Evolutionary conservation across 2,113 vertebrate genomes (phyloP).

Genomic region (Petromus typicus): DNA sequence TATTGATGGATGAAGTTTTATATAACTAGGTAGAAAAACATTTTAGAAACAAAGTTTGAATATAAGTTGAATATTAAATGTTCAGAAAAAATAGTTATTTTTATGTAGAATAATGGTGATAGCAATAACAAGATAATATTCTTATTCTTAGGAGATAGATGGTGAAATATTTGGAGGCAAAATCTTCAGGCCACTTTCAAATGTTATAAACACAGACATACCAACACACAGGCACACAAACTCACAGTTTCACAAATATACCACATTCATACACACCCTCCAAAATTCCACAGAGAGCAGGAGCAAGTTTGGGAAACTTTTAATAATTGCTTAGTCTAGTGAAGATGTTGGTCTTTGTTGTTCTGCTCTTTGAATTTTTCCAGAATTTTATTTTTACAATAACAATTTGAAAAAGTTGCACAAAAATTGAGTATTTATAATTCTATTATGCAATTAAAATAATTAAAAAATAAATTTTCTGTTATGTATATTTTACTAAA

Average conservation of each 20-base stretch:
- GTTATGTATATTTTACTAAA: neutral
- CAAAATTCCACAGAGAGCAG: neutral
- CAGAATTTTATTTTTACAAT: neutral
- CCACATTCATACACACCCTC: neutral
- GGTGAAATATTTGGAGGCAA: neutral
- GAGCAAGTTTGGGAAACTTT: conserved; percentile 17
- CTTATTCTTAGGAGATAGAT: neutral
- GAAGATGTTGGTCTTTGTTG: neutral
- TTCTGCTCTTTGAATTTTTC: neutral
- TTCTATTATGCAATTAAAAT: neutral
- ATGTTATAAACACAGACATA: neutral
- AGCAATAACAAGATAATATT: neutral
- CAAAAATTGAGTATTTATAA: neutral
- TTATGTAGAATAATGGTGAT: neutral
- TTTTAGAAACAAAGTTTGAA: neutral
- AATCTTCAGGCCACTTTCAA: conserved; percentile 9
- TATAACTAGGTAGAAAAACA: neutral
- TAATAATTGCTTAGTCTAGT: conserved; percentile 27
- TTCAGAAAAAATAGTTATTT: neutral
- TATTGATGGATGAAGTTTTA: neutral
- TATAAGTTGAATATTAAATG: neutral
- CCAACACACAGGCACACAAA: neutral
- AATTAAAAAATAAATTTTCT: conserved; percentile 11
- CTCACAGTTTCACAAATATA: neutral
- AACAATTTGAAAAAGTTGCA: neutral